Percentiles rank a stretch among this genome's conserved stretches.
phyloP scores from a whole-genome alignment of 2,113 vertebrate genomes.

The human region GRCh38 chr2:66572501-66573000 shows the following conservation, averaged over 20 bases:
- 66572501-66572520: slow-evolving; percentile 92
- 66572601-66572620: slow-evolving; percentile 89
- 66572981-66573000: slow-evolving; percentile 37
- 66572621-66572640: slow-evolving; percentile 89
- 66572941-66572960: slow-evolving; percentile 67
- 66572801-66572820: slow-evolving; percentile 67
- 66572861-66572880: slow-evolving; percentile 50
- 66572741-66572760: slow-evolving; percentile 91
- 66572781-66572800: slow-evolving; percentile 82
- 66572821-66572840: slow-evolving; percentile 69
- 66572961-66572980: slow-evolving; percentile 58
- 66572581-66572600: slow-evolving; percentile 92
- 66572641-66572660: slow-evolving; percentile 89
- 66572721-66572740: slow-evolving; percentile 91
- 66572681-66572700: slow-evolving; percentile 89
- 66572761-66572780: slow-evolving; percentile 87
- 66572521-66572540: slow-evolving; percentile 92
- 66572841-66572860: slow-evolving; percentile 4
- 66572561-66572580: slow-evolving; percentile 92
- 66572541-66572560: slow-evolving; percentile 93
- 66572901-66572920: slow-evolving; percentile 56
- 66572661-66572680: slow-evolving; percentile 90
- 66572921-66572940: slow-evolving; percentile 65
- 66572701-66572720: slow-evolving; percentile 89
- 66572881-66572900: slow-evolving; percentile 64